Conservation (phyloP, 2,113 vertebrate species). For the Megatriorchis doriae region DNA sequence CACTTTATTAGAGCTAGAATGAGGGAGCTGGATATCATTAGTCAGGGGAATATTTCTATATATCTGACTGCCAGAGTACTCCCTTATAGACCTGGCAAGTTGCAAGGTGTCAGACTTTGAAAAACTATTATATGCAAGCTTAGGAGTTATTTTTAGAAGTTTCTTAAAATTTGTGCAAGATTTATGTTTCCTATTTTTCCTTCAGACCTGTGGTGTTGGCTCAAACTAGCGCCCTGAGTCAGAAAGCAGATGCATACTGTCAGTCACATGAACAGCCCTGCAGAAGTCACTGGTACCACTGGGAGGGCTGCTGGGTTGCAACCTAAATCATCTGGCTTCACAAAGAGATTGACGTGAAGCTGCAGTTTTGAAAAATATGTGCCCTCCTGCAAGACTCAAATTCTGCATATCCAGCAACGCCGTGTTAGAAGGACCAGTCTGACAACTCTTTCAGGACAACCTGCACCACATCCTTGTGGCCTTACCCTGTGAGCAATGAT, state of each 20-base stretch:
- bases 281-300: neutral
- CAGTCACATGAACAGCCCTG: neutral
- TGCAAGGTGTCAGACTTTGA: neutral
- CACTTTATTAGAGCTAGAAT: neutral
- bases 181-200: conserved; percentile 10
- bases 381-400: neutral
- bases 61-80: neutral
- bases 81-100: neutral
- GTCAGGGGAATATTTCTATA: neutral
- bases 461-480: neutral
- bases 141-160: neutral
- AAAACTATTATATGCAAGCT: neutral
- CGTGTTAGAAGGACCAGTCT: neutral
- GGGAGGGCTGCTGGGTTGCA: neutral
- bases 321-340: neutral
- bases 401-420: rapidly evolving
- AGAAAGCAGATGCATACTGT: neutral
- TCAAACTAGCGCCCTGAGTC: neutral
- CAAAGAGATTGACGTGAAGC: neutral
- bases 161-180: neutral
- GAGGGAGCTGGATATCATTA: conserved; percentile 1
- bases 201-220: neutral
- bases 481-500: neutral
- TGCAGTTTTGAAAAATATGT: neutral
- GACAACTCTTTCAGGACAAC: rapidly evolving